These are phyloP conservation scores for Scaptomyza caliginosa DNA, from an alignment of 2,888 invertebrate genomes.

Conservation along the genomic window DNA sequence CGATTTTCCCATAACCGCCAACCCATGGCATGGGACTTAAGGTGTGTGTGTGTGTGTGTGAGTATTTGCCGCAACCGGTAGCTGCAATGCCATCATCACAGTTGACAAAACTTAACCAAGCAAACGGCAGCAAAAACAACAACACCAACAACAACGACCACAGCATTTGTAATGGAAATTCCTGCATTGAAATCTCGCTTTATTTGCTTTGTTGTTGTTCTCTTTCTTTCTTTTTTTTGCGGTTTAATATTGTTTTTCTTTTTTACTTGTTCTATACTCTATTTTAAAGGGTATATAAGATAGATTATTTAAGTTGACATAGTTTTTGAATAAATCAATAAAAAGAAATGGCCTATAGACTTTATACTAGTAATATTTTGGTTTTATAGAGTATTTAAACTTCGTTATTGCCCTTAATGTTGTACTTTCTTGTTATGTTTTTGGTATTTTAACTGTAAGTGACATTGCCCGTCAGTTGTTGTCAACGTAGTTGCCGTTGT, in stretches of 20 bases:
- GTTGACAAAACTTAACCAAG: conserved; percentile 69
- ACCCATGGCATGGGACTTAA: not conserved
- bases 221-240: conserved; percentile 55
- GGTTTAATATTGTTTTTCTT: conserved; percentile 47
- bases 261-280: not conserved
- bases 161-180: conserved; percentile 74
- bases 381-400: conserved; percentile 1
- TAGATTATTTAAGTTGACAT: not conserved
- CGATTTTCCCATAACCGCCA: conserved; percentile 34
- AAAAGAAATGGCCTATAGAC: not conserved
- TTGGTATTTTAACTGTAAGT: conserved; percentile 34
- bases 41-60: too few species aligned
- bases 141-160: conserved; percentile 33
- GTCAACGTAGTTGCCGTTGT: conserved; percentile 4
- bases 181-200: conserved; percentile 74
- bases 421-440: not conserved
- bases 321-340: not conserved
- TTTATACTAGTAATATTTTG: not conserved
- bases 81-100: conserved; percentile 45
- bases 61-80: conserved; percentile 33
- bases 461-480: conserved; percentile 53
- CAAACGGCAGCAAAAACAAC: conserved; percentile 37
- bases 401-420: not conserved
- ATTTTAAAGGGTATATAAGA: not conserved
- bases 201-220: conserved; percentile 46